Percentiles rank a stretch among this genome's conserved stretches.
Conservation (phyloP, 2,113 vertebrate genomes). For the Laticauda laticaudata region DNA sequence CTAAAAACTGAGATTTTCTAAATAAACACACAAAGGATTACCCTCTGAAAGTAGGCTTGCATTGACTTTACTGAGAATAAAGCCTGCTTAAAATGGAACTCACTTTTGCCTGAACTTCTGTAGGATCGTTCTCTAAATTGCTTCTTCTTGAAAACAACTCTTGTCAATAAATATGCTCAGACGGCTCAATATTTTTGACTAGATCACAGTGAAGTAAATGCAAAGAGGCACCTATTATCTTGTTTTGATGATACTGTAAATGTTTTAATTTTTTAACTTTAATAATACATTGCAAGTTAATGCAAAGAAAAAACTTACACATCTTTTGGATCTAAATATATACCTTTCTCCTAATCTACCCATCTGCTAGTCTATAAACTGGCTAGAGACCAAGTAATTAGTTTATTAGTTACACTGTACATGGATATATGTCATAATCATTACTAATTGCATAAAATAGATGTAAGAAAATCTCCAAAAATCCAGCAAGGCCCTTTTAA, state of each 20-base stretch:
- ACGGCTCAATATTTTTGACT: neutral
- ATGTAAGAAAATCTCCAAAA: conserved; percentile 1
- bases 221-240: neutral
- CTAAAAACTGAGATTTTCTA: neutral
- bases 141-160: neutral
- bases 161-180: neutral
- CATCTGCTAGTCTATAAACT: neutral
- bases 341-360: neutral
- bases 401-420: conserved; percentile 36
- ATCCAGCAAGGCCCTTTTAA: neutral
- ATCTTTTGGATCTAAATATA: conserved; percentile 7
- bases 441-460: neutral
- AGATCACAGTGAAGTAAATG: neutral
- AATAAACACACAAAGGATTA: neutral
- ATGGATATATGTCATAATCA: neutral
- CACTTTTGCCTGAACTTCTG: neutral
- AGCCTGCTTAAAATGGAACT: neutral
- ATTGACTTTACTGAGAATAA: neutral
- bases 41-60: neutral
- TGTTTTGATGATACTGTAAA: neutral
- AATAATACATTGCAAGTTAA: neutral
- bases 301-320: neutral
- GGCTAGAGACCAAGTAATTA: neutral
- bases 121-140: neutral
- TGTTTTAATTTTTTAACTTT: neutral